Conservation (phyloP, 2,113 vertebrate genomes). For the Corapipo altera region DNA sequence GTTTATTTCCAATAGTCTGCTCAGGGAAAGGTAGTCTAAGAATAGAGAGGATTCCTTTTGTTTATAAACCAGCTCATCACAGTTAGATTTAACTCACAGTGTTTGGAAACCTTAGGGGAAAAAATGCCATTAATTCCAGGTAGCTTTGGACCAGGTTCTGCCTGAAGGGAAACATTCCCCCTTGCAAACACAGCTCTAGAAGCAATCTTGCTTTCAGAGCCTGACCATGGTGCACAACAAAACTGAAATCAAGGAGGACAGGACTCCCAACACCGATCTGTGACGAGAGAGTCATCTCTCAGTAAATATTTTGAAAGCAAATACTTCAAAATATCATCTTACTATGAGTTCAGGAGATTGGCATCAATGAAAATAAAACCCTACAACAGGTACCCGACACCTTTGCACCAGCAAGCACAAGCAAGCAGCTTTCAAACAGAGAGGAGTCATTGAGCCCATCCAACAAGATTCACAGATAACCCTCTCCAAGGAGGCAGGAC, state of each 20-base stretch:
- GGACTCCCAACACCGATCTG: accelerated
- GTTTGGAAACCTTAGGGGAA: background rate
- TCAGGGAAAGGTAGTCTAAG: background rate
- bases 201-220: background rate
- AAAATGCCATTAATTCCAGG: background rate
- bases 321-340: background rate
- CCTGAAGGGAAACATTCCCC: background rate
- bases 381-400: background rate
- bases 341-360: background rate
- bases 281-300: background rate
- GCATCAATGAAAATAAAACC: background rate
- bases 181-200: background rate
- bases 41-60: background rate
- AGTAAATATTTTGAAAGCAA: background rate
- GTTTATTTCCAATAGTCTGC: background rate
- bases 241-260: background rate
- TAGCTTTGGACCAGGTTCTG: background rate
- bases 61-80: background rate
- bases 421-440: background rate
- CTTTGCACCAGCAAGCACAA: background rate
- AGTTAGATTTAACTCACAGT: background rate
- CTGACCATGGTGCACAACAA: background rate
- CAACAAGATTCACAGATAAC: too few relatives aligned
- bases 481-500: background rate
- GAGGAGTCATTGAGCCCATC: background rate